phyloP scores from a whole-genome alignment of 2,113 vertebrate genomes.

The Barnardius zonarius region DNA sequence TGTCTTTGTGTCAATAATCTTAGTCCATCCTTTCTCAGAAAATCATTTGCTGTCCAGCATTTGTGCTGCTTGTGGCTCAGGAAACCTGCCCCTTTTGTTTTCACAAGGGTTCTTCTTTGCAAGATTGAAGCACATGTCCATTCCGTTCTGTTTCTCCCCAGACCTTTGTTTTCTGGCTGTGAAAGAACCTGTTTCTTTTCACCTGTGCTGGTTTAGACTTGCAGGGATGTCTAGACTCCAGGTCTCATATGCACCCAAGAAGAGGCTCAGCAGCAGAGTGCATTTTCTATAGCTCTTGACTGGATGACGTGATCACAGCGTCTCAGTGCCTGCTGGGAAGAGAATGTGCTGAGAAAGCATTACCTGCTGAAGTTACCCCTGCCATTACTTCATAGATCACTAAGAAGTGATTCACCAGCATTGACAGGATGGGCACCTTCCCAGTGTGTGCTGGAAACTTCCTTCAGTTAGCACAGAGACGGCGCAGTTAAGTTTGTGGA shows the following conservation, averaged over 20 bases:
- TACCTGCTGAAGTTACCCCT: constrained; percentile 32
- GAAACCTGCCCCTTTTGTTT: constrained; percentile 10
- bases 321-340: constrained; percentile 37
- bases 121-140: background rate
- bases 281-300: background rate
- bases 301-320: constrained; percentile 35
- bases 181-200: background rate
- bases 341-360: constrained; percentile 57
- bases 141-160: background rate
- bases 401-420: constrained; percentile 14
- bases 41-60: background rate
- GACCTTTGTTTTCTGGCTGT: background rate
- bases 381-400: background rate
- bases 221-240: background rate
- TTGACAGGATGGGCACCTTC: background rate
- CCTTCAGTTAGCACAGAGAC: background rate
- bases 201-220: constrained; percentile 5
- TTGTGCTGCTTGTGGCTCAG: background rate
- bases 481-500: background rate
- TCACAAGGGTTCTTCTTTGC: background rate
- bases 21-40: background rate
- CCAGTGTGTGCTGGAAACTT: background rate
- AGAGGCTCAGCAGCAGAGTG: background rate
- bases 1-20: background rate
- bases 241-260: background rate